These are phyloP conservation scores for Acanthiza pusilla DNA, from an alignment of 2,797 vertebrate genomes.

Conservation along the genomic window DNA sequence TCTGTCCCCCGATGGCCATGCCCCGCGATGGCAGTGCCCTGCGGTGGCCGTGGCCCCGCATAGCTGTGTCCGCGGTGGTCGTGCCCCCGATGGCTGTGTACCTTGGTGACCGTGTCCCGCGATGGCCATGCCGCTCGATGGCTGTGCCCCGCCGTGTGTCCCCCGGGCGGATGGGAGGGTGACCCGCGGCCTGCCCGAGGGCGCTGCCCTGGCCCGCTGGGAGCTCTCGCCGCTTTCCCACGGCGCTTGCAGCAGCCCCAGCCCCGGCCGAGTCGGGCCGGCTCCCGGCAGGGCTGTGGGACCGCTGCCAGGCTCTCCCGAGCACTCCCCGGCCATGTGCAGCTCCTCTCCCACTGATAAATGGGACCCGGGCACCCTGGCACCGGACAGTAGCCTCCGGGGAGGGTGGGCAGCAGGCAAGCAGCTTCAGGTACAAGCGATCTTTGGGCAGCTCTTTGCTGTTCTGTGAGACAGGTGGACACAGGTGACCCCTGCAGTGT, in stretches of 20 bases:
- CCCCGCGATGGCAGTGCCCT: too few relatives aligned
- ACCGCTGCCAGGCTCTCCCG: background rate
- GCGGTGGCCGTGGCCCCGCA: background rate
- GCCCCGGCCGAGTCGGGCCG: background rate
- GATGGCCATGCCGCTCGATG: background rate
- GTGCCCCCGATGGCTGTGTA: background rate
- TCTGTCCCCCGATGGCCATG: too few relatives aligned
- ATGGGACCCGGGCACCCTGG: background rate
- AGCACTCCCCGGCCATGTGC: background rate
- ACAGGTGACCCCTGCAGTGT: background rate
- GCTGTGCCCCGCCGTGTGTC: background rate
- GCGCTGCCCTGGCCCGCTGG: background rate
- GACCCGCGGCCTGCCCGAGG: background rate
- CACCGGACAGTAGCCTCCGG: rapidly evolving
- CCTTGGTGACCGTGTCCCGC: too few relatives aligned
- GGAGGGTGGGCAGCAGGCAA: background rate
- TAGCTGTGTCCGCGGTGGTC: background rate
- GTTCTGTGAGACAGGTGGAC: background rate
- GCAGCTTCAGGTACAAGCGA: background rate
- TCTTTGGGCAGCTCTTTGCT: background rate
- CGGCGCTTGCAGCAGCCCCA: background rate
- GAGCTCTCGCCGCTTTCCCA: rapidly evolving
- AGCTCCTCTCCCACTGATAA: background rate
- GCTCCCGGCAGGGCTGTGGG: background rate
- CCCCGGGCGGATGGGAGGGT: background rate